Evolutionary conservation across 2,888 invertebrate genomes (phyloP).

Genomic region (Troilus luridus): DNA sequence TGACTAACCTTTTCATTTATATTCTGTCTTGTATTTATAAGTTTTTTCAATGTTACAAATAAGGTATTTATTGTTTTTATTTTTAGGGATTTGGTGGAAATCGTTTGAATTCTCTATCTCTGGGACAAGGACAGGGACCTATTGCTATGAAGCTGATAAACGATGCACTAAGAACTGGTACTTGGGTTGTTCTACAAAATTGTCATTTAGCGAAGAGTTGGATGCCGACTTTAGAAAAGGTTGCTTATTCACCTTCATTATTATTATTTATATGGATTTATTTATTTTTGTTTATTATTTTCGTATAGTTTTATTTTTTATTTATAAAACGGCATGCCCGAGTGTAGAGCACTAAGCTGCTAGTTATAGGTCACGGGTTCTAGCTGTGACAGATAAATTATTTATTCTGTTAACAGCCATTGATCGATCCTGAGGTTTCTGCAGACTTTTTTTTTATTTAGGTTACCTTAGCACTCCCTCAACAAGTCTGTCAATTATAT

Average conservation of each 20-base stretch:
- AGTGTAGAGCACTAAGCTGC: too few relatives aligned
- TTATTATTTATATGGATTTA: neutral
- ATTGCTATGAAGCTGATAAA: slow-evolving; percentile 89
- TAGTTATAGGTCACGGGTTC: too few relatives aligned
- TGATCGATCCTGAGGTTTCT: too few relatives aligned
- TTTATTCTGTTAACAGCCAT: too few relatives aligned
- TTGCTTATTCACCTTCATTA: slow-evolving; percentile 68
- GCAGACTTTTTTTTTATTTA: too few relatives aligned
- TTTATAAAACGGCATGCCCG: neutral
- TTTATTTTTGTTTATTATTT: neutral
- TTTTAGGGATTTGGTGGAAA: slow-evolving; percentile 80
- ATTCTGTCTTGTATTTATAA: neutral
- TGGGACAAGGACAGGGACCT: slow-evolving; percentile 95
- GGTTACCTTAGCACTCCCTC: too few relatives aligned
- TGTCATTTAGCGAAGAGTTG: slow-evolving; percentile 96
- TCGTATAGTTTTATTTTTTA: neutral
- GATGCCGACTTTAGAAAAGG: slow-evolving; percentile 92
- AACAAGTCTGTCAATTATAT: too few relatives aligned
- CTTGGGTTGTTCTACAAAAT: slow-evolving; percentile 96
- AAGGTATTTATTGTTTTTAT: neutral
- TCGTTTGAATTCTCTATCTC: slow-evolving; percentile 84
- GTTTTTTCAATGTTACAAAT: neutral
- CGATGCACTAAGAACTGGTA: slow-evolving; percentile 85
- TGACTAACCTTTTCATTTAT: neutral
- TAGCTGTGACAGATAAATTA: too few relatives aligned